These are phyloP conservation scores for Pammene fasciana DNA, from an alignment of 2,888 invertebrate genomes.

Conservation along the genomic window DNA sequence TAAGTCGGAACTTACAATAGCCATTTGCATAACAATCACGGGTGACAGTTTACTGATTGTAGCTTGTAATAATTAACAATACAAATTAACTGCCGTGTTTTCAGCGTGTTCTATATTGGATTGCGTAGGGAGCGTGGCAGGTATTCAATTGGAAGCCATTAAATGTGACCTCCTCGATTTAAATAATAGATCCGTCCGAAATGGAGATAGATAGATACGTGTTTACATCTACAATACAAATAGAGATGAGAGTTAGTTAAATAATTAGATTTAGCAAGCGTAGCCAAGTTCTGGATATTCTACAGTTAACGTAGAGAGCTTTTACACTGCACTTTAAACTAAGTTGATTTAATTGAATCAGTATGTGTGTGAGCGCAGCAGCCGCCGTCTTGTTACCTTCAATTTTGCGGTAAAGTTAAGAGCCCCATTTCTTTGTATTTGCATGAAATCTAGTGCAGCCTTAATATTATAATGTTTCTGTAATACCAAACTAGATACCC, in stretches of 20 bases:
- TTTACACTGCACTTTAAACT: constrained; percentile 20
- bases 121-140: constrained; percentile 11
- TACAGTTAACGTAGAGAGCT: constrained; percentile 13
- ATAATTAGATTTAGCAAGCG: constrained; percentile 11
- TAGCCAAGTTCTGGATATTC: constrained; percentile 3
- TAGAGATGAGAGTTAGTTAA: constrained; percentile 2
- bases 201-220: background rate
- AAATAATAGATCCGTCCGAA: too few species aligned
- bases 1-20: constrained; percentile 59
- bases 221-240: background rate
- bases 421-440: background rate
- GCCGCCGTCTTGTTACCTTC: background rate
- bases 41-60: constrained; percentile 61
- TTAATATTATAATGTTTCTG: too few species aligned
- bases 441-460: background rate
- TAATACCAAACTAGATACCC: too few species aligned
- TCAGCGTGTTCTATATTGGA: constrained; percentile 42
- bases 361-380: constrained; percentile 13
- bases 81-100: constrained; percentile 52
- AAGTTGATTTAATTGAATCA: constrained; percentile 25
- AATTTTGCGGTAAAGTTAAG: background rate
- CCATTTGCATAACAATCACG: constrained; percentile 65
- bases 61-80: constrained; percentile 53
- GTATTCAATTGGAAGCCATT: constrained; percentile 21
- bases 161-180: constrained; percentile 10